Conservation (phyloP, 2,113 vertebrate genomes). For the Gavia stellata region DNA sequence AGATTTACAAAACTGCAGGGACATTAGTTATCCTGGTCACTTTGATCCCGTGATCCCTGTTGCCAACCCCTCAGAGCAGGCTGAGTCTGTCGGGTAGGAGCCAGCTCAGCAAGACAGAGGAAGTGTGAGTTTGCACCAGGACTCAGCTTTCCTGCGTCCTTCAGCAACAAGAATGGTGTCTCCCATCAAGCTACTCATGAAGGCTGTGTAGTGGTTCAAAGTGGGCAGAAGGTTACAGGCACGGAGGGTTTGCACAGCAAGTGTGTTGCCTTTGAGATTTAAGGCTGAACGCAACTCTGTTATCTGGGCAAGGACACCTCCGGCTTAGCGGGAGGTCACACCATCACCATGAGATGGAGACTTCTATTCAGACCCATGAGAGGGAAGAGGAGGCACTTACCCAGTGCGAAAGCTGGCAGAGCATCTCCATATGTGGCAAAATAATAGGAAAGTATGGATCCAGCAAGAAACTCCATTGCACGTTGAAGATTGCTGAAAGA, state of each 20-base stretch:
- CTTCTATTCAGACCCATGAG: not conserved
- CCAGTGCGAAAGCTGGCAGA: not conserved
- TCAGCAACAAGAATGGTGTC: not conserved
- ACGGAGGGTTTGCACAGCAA: not conserved
- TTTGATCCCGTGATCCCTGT: not conserved
- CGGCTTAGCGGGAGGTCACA: not conserved
- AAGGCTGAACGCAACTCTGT: not conserved
- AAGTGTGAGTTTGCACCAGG: not conserved
- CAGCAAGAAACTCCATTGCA: not conserved
- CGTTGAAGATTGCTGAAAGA: not conserved
- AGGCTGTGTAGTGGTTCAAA: not conserved
- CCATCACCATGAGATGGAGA: not conserved
- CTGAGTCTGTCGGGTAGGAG: not conserved
- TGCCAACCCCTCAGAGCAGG: not conserved
- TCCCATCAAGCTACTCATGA: not conserved
- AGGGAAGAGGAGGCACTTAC: not conserved
- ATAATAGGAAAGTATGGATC: not conserved
- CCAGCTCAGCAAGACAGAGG: not conserved
- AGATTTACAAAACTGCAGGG: not conserved
- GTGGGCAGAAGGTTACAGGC: not conserved
- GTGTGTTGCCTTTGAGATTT: not conserved
- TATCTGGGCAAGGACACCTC: not conserved
- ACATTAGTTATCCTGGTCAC: not conserved
- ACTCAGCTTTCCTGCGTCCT: not conserved
- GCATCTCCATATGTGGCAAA: fast-evolving